Percentiles rank a stretch among this genome's conserved stretches.
Conservation (phyloP, 2,113 vertebrate species). For the Xenus cinereus region DNA sequence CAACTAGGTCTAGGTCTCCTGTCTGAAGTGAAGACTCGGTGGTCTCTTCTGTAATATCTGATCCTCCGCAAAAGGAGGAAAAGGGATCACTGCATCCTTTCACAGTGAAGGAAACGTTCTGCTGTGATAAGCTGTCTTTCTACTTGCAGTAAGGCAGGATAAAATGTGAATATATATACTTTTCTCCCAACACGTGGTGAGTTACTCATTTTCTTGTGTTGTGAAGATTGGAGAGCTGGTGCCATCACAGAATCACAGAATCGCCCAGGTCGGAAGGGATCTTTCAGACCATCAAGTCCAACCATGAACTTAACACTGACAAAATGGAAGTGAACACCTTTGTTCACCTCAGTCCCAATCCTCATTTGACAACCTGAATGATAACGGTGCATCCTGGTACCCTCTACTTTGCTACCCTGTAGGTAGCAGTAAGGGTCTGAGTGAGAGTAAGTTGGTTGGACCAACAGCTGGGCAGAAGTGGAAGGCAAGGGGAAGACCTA, state of each 20-base stretch:
- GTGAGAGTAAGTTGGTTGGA: background rate
- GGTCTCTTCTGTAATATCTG: background rate
- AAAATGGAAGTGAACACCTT: background rate
- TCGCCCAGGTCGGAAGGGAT: too few relatives aligned
- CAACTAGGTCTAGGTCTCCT: background rate
- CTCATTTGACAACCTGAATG: background rate
- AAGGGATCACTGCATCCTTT: background rate
- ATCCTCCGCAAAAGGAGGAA: background rate
- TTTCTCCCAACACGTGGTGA: background rate
- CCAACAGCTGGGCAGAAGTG: background rate
- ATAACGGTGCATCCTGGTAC: background rate
- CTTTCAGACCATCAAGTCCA: too few relatives aligned
- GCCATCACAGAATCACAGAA: too few relatives aligned
- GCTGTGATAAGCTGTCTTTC: background rate
- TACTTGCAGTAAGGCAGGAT: background rate
- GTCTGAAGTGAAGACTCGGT: background rate
- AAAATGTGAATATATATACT: background rate
- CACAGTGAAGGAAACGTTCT: background rate
- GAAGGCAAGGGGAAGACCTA: background rate
- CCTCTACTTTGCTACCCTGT: fast-evolving
- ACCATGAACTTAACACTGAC: too few relatives aligned
- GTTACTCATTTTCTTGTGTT: background rate
- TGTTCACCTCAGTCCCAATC: background rate
- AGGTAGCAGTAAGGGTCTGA: background rate
- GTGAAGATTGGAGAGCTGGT: background rate